These are phyloP conservation scores for Sapajus apella DNA, from an alignment of 2,113 vertebrate species.

Conservation along the genomic window DNA sequence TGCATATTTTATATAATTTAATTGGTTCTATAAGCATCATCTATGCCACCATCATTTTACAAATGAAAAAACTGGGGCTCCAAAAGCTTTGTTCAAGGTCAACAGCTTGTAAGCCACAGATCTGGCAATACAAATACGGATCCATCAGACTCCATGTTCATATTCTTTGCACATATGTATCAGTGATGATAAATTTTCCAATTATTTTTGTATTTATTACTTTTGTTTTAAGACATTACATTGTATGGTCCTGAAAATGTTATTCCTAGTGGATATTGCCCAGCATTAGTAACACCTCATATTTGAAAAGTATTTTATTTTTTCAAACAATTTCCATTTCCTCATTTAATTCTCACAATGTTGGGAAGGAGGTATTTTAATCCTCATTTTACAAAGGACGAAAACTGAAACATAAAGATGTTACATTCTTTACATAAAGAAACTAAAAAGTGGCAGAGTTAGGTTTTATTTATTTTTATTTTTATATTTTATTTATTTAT, in stretches of 20 bases:
- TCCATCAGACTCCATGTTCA: background rate
- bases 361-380: constrained; percentile 2
- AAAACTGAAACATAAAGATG: constrained; percentile 23
- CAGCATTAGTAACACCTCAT: background rate
- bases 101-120: background rate
- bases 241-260: background rate
- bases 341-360: constrained; percentile 7
- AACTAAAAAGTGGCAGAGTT: background rate
- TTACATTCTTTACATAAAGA: constrained; percentile 5
- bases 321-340: background rate
- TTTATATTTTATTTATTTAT: background rate
- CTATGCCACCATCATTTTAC: background rate
- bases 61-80: background rate
- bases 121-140: background rate
- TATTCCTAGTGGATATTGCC: background rate
- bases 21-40: background rate
- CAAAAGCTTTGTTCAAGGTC: background rate
- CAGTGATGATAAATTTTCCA: background rate
- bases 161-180: background rate
- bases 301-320: constrained; percentile 32
- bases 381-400: background rate
- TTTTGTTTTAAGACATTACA: background rate
- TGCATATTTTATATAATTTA: background rate
- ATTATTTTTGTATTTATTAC: constrained; percentile 21
- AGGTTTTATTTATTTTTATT: background rate